phyloP scores from a whole-genome alignment of 2,113 vertebrate genomes.

The Hippocampus comes region DNA sequence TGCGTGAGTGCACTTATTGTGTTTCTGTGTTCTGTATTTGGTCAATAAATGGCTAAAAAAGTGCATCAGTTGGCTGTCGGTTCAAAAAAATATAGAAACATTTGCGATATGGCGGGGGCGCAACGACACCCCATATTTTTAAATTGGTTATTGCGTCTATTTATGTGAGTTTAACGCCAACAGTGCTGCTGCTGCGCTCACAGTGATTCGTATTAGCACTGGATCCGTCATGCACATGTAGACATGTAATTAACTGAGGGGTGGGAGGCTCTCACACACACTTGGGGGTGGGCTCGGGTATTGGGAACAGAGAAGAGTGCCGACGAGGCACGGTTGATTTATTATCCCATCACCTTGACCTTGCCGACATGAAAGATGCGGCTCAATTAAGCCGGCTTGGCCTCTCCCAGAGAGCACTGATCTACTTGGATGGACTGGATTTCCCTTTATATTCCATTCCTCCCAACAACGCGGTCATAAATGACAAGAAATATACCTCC shows the following conservation, averaged over 20 bases:
- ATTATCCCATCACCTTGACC: conserved; percentile 71
- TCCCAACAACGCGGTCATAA: neutral
- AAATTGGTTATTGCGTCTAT: neutral
- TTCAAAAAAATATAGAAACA: neutral
- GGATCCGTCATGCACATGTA: conserved; percentile 59
- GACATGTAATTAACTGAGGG: conserved; percentile 65
- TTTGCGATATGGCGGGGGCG: neutral
- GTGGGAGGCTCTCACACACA: neutral
- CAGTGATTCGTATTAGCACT: conserved; percentile 56
- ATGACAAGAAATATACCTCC: neutral
- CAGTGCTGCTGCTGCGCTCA: conserved; percentile 29
- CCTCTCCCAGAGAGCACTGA: conserved; percentile 33
- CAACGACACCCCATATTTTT: neutral
- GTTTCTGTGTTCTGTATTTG: too few species aligned
- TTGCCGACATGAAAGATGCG: conserved; percentile 55
- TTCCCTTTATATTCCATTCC: neutral
- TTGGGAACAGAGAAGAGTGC: conserved; percentile 17
- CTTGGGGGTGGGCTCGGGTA: conserved; percentile 1
- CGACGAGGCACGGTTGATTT: conserved; percentile 54
- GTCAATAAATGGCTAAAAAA: too few species aligned
- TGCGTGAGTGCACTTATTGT: too few species aligned
- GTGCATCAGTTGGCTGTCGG: too few species aligned
- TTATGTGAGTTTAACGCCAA: conserved; percentile 30
- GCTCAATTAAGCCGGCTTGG: conserved; percentile 65
- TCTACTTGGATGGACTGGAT: conserved; percentile 35